These are phyloP conservation scores for Sporophila hypoxantha DNA, from an alignment of 2,113 vertebrate genomes.

Conservation along the genomic window DNA sequence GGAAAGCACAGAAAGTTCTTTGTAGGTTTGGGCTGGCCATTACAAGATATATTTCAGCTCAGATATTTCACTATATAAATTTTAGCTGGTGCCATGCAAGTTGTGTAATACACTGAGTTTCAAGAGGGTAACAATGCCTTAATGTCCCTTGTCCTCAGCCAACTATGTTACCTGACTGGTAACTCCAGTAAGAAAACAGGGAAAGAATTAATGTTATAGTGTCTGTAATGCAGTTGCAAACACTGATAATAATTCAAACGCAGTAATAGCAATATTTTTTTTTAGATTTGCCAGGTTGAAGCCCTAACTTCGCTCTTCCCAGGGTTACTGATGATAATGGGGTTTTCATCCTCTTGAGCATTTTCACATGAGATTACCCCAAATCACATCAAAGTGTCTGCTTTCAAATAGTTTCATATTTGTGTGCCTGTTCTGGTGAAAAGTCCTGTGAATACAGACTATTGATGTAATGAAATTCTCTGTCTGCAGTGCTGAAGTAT, in stretches of 20 bases:
- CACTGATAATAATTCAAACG: background rate
- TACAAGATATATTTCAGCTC: background rate
- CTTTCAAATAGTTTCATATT: background rate
- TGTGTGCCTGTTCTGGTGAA: background rate
- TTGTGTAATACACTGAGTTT: background rate
- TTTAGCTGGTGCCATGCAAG: background rate
- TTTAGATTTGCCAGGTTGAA: background rate
- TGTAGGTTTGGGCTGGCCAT: background rate
- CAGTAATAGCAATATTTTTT: background rate
- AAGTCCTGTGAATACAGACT: background rate
- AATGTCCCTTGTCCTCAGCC: background rate
- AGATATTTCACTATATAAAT: background rate
- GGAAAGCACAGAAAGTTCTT: background rate
- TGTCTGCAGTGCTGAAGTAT: conserved; percentile 88
- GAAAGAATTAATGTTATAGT: background rate
- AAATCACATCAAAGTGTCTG: conserved; percentile 9
- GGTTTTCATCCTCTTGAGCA: conserved; percentile 8
- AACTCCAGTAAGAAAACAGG: background rate
- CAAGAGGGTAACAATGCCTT: background rate
- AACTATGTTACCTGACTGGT: background rate
- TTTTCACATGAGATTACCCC: conserved; percentile 28
- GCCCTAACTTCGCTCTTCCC: background rate
- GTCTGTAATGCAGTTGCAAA: background rate
- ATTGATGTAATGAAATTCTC: conserved; percentile 5
- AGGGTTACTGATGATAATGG: background rate